phyloP scores from a whole-genome alignment of 2,888 invertebrate species.

The Agrotis clavis region DNA sequence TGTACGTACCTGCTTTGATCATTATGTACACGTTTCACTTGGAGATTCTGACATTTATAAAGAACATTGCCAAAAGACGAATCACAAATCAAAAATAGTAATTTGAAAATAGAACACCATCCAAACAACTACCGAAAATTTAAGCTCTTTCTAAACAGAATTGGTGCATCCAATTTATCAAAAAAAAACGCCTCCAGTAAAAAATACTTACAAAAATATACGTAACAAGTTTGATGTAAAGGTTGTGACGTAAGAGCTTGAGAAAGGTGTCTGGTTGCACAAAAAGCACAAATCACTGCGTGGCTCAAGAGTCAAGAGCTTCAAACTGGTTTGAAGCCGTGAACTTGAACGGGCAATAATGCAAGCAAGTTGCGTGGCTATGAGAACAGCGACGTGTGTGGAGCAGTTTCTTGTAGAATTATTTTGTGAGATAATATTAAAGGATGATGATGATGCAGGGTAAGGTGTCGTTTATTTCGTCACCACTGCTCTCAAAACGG shows the following conservation, averaged over 20 bases:
- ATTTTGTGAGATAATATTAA: not conserved
- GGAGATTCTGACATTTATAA: too few relatives aligned
- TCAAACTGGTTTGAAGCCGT: slow-evolving; percentile 62
- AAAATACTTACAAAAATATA: slow-evolving; percentile 34
- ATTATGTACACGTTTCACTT: too few relatives aligned
- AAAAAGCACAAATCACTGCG: slow-evolving; percentile 57
- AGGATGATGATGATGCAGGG: too few relatives aligned
- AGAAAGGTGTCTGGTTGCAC: slow-evolving; percentile 46
- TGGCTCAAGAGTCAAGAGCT: slow-evolving; percentile 39
- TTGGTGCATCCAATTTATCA: slow-evolving; percentile 1
- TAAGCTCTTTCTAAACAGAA: slow-evolving; percentile 7
- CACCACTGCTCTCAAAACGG: too few relatives aligned
- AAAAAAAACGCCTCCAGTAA: slow-evolving; percentile 12
- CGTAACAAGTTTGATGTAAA: slow-evolving; percentile 41
- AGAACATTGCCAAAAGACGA: too few relatives aligned
- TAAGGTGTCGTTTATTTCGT: too few relatives aligned
- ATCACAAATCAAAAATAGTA: not conserved
- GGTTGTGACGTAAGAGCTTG: slow-evolving; percentile 44
- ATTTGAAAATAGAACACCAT: not conserved
- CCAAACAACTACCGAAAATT: not conserved
- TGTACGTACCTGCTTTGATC: too few relatives aligned
- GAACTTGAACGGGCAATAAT: slow-evolving; percentile 61
- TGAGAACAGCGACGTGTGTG: slow-evolving; percentile 14
- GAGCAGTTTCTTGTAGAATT: not conserved
- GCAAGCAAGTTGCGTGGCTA: slow-evolving; percentile 34